phyloP scores from a whole-genome alignment of 2,797 vertebrate species.

The Pantherophis alleghaniensis region DNA sequence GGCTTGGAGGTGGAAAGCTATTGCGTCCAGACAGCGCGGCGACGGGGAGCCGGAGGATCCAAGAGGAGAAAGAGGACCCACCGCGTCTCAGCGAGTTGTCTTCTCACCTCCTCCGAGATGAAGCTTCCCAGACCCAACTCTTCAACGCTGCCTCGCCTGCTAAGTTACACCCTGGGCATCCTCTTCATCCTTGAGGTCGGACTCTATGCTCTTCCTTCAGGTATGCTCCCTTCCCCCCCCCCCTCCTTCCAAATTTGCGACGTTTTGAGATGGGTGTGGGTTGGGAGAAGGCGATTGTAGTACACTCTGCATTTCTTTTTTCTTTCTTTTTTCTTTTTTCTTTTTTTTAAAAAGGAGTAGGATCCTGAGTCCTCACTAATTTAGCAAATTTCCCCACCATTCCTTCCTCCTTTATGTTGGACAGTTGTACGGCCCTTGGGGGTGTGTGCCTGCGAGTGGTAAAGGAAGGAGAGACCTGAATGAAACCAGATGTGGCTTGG shows the following conservation, averaged over 20 bases:
- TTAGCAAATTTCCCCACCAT: background rate
- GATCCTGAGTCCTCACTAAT: background rate
- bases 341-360: background rate
- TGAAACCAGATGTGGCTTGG: constrained; percentile 23
- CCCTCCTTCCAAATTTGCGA: background rate
- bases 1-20: background rate
- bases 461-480: constrained; percentile 13
- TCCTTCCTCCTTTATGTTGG: background rate
- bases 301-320: background rate
- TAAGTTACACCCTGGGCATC: background rate
- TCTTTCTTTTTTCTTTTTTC: too few relatives aligned
- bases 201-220: background rate
- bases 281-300: background rate
- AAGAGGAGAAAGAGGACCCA: background rate
- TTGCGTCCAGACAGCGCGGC: background rate
- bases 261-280: background rate
- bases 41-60: background rate
- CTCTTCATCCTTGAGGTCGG: background rate
- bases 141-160: background rate
- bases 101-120: background rate
- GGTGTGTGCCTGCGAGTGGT: background rate
- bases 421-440: background rate
- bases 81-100: background rate
- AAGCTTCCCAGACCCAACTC: background rate
- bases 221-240: background rate